Base-by-base conservation (phyloP, 1,140 invertebrate genomes). In the Drosophila biarmipes region DNA sequence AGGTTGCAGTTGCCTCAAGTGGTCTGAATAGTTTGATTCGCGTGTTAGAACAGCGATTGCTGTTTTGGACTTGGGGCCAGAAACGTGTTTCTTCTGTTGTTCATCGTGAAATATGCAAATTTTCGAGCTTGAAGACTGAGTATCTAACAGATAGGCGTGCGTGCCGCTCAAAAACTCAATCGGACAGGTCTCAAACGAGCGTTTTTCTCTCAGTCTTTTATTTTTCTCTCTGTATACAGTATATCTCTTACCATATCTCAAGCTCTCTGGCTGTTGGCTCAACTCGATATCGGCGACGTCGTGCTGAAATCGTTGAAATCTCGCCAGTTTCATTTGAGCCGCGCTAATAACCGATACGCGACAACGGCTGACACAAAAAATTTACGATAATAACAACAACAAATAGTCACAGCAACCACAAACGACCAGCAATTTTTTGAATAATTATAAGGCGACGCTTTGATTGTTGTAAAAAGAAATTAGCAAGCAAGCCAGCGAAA, bases 321-420 rank as follows among this genome's bases (percentile, higher is more conserved):
- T 80, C 63, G 69, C 67, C 84, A 91, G 90, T 91, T 91, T 90
- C 79, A 91, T 87, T 90, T 90, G 86, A 91, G 90, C 82, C 90
- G 90, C 85, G 90, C 80, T 90, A 89, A 87, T 79, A 91, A 90
- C 31, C 86, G 85, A 89, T 89, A 84, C 84, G 84, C 82, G 77
- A 66, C 76, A 62, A 54, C 81, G 59, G 73, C 77, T 53, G 54
- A 37, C 48, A 71, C 34, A 68, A 8, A 54, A 29, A 48, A 66
- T 19, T 42, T 67, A 76, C 34, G 49, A 66, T 34, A 27, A 64
- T 42, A 78, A 71, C 35, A 34, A 46, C 8, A 46, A 45, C 2
- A 42, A 8, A 38, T 24, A 40, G 57, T 38, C 42, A 49, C 57
- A 69, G 40, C 53, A 62, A 72, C 52, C 38, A 52, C 40, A 38